Evolutionary conservation across 2,113 vertebrate species (phyloP).

Genomic region (Galbula dea): DNA sequence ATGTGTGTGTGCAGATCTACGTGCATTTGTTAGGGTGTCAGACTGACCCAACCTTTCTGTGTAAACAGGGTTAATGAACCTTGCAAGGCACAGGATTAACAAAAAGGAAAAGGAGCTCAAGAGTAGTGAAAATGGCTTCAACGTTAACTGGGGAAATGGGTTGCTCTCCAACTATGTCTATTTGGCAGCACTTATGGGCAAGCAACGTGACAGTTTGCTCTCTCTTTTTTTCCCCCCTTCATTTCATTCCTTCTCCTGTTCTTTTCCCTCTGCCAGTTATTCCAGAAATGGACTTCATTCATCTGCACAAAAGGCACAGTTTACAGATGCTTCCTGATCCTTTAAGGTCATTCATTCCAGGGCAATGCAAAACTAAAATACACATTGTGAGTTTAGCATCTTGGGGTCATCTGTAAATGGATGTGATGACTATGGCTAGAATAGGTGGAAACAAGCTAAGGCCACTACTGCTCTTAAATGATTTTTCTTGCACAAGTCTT

Average conservation of each 20-base stretch:
- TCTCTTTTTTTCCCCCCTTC: not conserved
- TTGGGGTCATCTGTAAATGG: not conserved
- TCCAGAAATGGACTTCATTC: not conserved
- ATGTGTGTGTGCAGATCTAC: not conserved
- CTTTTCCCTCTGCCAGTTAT: not conserved
- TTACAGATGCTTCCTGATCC: not conserved
- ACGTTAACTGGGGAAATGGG: not conserved
- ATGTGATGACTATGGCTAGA: not conserved
- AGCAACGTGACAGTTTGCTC: not conserved
- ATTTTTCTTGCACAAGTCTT: not conserved
- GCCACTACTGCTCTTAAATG: not conserved
- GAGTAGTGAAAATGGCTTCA: not conserved
- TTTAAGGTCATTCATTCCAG: not conserved
- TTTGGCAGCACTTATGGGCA: constrained; percentile 24
- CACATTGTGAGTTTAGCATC: not conserved
- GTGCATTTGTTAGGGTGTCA: not conserved
- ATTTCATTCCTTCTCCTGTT: not conserved
- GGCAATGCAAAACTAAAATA: not conserved
- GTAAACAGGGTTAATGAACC: constrained; percentile 55
- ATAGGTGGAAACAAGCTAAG: not conserved
- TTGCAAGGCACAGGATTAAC: constrained; percentile 44
- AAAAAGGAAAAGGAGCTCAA: not conserved
- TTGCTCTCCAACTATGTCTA: constrained; percentile 7
- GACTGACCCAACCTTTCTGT: constrained; percentile 13
- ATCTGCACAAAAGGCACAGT: not conserved